Evolutionary conservation across 2,888 invertebrate species (phyloP).

Genomic region (Scaptomyza caliginosa): DNA sequence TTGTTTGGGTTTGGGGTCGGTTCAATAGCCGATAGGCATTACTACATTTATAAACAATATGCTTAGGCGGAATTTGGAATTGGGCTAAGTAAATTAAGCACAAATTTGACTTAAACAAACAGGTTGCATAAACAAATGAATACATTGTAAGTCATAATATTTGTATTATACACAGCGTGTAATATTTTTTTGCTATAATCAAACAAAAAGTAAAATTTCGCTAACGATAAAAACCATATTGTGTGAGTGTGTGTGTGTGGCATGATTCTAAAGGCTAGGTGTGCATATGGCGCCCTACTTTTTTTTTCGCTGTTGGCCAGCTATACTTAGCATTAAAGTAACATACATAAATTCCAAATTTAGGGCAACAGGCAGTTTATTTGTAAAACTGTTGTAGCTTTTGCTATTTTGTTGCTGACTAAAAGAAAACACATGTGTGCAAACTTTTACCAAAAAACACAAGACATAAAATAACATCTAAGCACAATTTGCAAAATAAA

Average conservation of each 20-base stretch:
- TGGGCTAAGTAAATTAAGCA: conserved; percentile 76
- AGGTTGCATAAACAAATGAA: conserved; percentile 61
- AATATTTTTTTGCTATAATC: conserved; percentile 77
- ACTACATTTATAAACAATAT: conserved; percentile 53
- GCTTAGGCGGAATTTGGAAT: conserved; percentile 52
- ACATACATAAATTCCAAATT: conserved; percentile 54
- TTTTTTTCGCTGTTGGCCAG: conserved; percentile 5
- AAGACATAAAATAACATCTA: conserved; percentile 12
- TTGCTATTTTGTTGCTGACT: too few species aligned
- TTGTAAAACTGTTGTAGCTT: conserved; percentile 67
- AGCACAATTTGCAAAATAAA: conserved; percentile 22
- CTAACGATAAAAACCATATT: conserved; percentile 75
- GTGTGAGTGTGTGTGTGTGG: conserved; percentile 46
- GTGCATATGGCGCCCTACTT: conserved; percentile 74
- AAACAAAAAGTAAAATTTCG: conserved; percentile 37
- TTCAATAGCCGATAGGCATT: conserved; percentile 53
- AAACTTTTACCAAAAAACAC: conserved; percentile 57
- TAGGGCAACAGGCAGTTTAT: conserved; percentile 74
- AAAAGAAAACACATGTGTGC: conserved; percentile 73
- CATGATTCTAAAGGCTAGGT: conserved; percentile 45
- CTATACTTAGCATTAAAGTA: conserved; percentile 50
- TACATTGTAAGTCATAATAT: conserved; percentile 49
- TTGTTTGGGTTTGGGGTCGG: not conserved
- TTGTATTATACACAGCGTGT: conserved; percentile 60
- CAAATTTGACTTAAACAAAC: conserved; percentile 60